phyloP scores from a whole-genome alignment of 2,113 vertebrate species.

The Oryzias celebensis region DNA sequence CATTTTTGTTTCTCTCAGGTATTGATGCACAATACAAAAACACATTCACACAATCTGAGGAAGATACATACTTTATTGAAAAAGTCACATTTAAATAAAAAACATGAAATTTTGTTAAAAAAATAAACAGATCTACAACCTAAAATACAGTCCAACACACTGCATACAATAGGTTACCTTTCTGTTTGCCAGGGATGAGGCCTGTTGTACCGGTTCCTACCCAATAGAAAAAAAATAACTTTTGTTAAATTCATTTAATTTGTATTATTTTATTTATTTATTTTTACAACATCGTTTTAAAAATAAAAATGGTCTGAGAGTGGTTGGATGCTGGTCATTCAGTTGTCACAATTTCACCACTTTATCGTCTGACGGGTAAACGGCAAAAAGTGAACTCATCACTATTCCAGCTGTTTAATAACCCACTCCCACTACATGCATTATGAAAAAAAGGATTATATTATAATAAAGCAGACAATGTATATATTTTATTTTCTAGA shows the following conservation, averaged over 20 bases:
- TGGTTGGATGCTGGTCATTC: background rate
- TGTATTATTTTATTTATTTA: background rate
- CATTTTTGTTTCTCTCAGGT: no score
- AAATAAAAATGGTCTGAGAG: background rate
- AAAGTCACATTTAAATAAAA: background rate
- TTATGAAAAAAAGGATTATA: no score
- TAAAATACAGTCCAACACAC: background rate
- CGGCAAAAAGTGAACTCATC: constrained; percentile 46
- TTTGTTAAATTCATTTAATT: constrained; percentile 13
- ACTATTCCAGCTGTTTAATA: constrained; percentile 15
- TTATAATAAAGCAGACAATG: no score
- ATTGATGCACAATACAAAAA: no score
- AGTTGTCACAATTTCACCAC: constrained; percentile 11
- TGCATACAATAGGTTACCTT: no score
- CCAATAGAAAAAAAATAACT: background rate
- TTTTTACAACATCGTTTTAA: background rate
- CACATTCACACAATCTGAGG: background rate
- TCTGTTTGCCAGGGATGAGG: no score
- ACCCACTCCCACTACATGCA: no score
- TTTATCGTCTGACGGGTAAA: constrained; percentile 12
- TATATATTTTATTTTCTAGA: no score
- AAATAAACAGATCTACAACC: background rate
- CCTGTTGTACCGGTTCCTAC: background rate
- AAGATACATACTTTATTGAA: constrained; percentile 2
- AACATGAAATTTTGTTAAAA: background rate